phyloP scores from a whole-genome alignment of 30 jellyfish, hydroid and myxozoan species.

The Aurelia sp. region DNA sequence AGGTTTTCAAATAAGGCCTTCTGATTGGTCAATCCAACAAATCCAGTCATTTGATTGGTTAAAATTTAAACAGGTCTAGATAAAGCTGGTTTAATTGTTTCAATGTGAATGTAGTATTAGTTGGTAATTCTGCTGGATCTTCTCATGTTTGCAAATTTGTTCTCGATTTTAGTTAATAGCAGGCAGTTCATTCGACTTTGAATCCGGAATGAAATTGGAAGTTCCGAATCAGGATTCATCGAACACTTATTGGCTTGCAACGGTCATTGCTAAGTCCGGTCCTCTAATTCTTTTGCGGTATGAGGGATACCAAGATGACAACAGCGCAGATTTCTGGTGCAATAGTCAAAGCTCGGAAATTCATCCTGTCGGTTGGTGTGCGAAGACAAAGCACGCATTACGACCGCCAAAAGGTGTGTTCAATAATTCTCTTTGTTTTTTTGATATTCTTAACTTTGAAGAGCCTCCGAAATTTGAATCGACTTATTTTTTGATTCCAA shows the following conservation, averaged over 20 bases:
- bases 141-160: no score
- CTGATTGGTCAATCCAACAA: no score
- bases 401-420: constrained; percentile 86
- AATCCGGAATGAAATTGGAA: constrained; percentile 95
- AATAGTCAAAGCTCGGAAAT: constrained; percentile 81
- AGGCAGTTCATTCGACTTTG: constrained; percentile 86
- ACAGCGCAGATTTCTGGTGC: constrained; percentile 91
- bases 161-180: constrained; percentile 64
- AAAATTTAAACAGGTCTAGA: no score
- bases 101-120: no score
- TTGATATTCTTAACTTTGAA: no score
- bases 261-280: constrained; percentile 77
- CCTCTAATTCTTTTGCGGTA: constrained; percentile 89
- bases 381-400: constrained; percentile 88
- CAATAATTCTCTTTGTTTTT: no score
- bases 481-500: no score
- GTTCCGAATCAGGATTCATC: constrained; percentile 88
- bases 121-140: no score
- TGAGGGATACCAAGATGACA: constrained; percentile 89
- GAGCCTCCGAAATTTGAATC: no score
- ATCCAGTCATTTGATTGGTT: no score
- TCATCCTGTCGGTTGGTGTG: constrained; percentile 99
- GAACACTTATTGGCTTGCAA: constrained; percentile 95
- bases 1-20: no score
- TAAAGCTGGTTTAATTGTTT: no score